Evolutionary conservation across 2,797 vertebrate species (phyloP).

Genomic region (Poecilia gillii): DNA sequence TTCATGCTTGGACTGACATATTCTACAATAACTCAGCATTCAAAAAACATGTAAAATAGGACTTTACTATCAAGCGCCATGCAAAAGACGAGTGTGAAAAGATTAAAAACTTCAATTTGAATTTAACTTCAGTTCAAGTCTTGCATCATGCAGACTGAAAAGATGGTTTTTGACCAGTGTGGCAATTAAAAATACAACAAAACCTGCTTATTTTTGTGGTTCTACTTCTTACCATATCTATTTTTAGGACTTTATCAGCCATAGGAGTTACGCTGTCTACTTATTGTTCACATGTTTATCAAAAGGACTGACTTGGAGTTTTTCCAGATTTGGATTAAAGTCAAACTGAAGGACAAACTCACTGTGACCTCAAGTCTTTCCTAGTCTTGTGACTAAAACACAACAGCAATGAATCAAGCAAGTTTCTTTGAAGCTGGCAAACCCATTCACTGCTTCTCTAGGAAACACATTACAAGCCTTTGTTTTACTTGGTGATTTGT

Average conservation of each 20-base stretch:
- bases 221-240: not conserved
- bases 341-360: not conserved
- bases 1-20: not conserved
- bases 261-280: not conserved
- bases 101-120: not conserved
- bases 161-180: not conserved
- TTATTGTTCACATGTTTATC: not conserved
- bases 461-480: not conserved
- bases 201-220: not conserved
- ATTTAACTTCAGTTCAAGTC: not conserved
- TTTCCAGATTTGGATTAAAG: not conserved
- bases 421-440: not conserved
- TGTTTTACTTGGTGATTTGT: not conserved
- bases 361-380: not conserved
- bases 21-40: not conserved
- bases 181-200: not conserved
- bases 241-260: not conserved
- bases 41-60: not conserved
- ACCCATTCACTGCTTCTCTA: not conserved
- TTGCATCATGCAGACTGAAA: not conserved
- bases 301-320: not conserved
- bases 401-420: not conserved
- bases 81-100: not conserved
- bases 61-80: not conserved
- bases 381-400: not conserved